Evolutionary conservation across 2,797 vertebrate species (phyloP), one percentile per base, ranked within the genome.

Genomic region (Leuciscus waleckii): DNA sequence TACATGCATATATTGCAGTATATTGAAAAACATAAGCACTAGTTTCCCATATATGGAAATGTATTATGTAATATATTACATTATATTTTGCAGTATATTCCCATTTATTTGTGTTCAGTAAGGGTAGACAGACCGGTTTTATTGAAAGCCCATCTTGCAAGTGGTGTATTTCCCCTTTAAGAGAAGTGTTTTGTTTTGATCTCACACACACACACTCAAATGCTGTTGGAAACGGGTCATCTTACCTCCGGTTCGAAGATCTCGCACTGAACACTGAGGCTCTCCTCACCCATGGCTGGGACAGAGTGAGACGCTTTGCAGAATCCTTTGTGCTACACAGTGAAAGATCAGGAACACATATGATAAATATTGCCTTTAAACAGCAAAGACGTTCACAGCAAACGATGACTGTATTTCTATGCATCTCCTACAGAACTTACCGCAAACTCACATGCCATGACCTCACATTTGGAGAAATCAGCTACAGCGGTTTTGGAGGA

Each of bases 161-260:
- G 37, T 41, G 5, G 23, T 16, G 23, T n/a, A 71, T 43, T 26
- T 7, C 14, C n/a, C 14, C 7, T 73, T 46, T 46, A 29, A 46
- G n/a, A 29, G 29, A 49, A 74, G 26, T 46, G 14, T 3, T 29
- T 46, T 46, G 3, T 46, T 29, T 71, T 43, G 11, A 26, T 7
- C 37, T 7, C 5, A 41, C n/a, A 70, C 21, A 41, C 29, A 35
- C 35, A 5, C 35, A 3, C 9, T 23, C 32, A 21, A 61, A 4
- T 4, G 16, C 10, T 75, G 17, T 11, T 54, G 49, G 7, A 56
- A 82, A 51, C 46, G 21, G 39, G 19, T 23, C 69, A 76, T n/a
- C n/a, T 92, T 87, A 96, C 95, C 94, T 94, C 90, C 23, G 94
- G 88, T 89, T 96, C 95, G 63, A 85, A 95, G 91, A 96, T 90